Evolutionary conservation across 1,140 invertebrate species (phyloP), one percentile per base, ranked within the genome.

Genomic region (Dinoponera quadriceps): DNA sequence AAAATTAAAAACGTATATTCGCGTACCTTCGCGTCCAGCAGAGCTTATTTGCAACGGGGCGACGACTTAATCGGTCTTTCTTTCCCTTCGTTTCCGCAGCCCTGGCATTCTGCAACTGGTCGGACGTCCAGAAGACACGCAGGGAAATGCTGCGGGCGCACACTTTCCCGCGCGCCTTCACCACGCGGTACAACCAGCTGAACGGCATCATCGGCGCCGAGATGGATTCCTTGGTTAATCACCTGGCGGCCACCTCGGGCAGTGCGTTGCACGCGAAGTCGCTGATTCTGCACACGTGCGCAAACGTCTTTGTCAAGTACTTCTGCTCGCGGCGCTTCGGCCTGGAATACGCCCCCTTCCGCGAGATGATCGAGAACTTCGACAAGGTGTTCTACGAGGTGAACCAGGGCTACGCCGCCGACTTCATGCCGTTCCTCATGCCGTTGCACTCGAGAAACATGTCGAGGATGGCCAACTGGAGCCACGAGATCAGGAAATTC

Each of bases 351-450:
- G 14, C 83, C 0, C 95, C 95, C 3, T 98, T 98, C 92, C 90
- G 92, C 13, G 94, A 95, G 72, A 95, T 97, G 80, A 95, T 98
- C 0, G 89, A 95, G 25, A 96, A 96, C 85, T 98, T 98, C 89
- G 98, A 98, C 88, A 95, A 96, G 71, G 97, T 99, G 3, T 99
- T 99, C 94, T 97, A 96, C 95, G 98, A 98, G 91, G 97, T 98
- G 62, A 98, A 98, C 91, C 97, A 98, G 91, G 98, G 98, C 0
- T 98, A 98, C 90, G 96, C 97, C 0, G 96, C 98, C 0, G 98
- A 99, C 90, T 98, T 98, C 91, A 92, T 99, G n/a, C 98, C 98
- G 0, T 97, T 97, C 95, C 89, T 98, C 1, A 94, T 96, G 73
- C 97, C 97, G 0, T 95, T 98, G 55, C 97, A 97, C 90, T 93